Evolutionary conservation across 2,797 vertebrate species (phyloP).

Genomic region (Hapalemur alaotrensis): DNA sequence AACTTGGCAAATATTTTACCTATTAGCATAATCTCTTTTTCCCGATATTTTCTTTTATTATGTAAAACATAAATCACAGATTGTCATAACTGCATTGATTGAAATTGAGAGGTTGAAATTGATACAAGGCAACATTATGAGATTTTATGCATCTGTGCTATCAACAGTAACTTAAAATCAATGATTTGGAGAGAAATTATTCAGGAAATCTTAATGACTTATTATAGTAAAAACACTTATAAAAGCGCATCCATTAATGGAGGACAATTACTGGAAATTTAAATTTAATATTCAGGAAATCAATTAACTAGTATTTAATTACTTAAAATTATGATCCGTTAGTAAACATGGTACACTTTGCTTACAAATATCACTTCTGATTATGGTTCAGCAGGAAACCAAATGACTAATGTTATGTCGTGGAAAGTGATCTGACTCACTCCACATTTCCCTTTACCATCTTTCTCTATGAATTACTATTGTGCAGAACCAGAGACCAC

Average conservation of each 20-base stretch:
- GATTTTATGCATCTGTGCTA: constrained; percentile 55
- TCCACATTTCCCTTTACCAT: not conserved
- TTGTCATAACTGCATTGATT: constrained; percentile 64
- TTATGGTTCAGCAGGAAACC: constrained; percentile 64
- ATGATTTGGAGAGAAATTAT: constrained; percentile 84
- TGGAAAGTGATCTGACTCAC: not conserved
- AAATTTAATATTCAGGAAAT: constrained; percentile 83
- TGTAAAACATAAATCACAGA: constrained; percentile 56
- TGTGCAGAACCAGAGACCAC: not conserved
- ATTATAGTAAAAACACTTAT: constrained; percentile 83
- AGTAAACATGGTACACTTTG: constrained; percentile 77
- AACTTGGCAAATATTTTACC: constrained; percentile 16
- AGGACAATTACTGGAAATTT: constrained; percentile 86
- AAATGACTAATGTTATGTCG: constrained; percentile 39
- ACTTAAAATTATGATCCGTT: constrained; percentile 86
- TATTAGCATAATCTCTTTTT: not conserved
- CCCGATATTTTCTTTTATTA: not conserved
- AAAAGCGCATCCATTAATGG: constrained; percentile 83
- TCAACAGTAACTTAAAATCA: constrained; percentile 85
- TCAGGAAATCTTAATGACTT: constrained; percentile 87
- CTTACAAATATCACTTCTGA: constrained; percentile 77
- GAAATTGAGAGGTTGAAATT: constrained; percentile 67
- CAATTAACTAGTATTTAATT: constrained; percentile 89
- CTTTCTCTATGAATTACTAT: not conserved
- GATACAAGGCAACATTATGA: constrained; percentile 65